Evolutionary conservation across 2,113 vertebrate genomes (phyloP).

Genomic region (Protomyctophum bolini): DNA sequence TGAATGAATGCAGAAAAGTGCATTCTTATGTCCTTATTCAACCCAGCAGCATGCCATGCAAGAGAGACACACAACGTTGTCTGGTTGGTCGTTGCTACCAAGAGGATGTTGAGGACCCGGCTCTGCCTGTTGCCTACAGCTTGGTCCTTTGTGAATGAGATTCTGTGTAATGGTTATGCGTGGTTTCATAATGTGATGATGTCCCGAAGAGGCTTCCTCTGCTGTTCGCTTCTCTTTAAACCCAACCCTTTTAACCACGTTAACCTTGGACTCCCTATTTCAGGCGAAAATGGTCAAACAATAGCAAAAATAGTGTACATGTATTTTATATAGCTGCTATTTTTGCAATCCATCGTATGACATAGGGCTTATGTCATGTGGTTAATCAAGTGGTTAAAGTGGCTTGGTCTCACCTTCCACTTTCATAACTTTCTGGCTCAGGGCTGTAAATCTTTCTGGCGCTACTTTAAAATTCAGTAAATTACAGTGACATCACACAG

Average conservation of each 20-base stretch:
- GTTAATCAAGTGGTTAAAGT: slow-evolving; percentile 10
- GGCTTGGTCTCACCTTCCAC: slow-evolving; percentile 41
- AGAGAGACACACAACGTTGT: slow-evolving; percentile 7
- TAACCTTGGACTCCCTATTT: too few species aligned
- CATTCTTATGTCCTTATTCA: too few species aligned
- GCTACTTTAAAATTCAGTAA: slow-evolving; percentile 36
- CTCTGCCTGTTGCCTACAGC: slow-evolving; percentile 72
- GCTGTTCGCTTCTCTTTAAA: slow-evolving; percentile 43
- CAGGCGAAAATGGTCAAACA: too few species aligned
- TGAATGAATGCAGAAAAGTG: too few species aligned
- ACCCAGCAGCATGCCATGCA: too few species aligned
- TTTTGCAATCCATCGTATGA: too few species aligned
- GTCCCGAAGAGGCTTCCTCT: slow-evolving; percentile 45
- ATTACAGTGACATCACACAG: slow-evolving; percentile 41
- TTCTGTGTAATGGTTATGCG: slow-evolving; percentile 56
- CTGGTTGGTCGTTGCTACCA: slow-evolving; percentile 45
- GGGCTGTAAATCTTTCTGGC: slow-evolving; percentile 23
- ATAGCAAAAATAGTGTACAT: too few species aligned
- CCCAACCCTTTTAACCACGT: slow-evolving; percentile 44
- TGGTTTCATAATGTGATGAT: slow-evolving; percentile 42
- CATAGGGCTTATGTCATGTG: too few species aligned
- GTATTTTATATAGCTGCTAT: too few species aligned
- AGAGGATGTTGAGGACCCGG: slow-evolving; percentile 44
- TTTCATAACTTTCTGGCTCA: slow-evolving; percentile 31
- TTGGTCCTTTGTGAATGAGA: slow-evolving; percentile 73